These are phyloP conservation scores for Littorina saxatilis DNA, from an alignment of 1,140 invertebrate species.

Conservation along the genomic window DNA sequence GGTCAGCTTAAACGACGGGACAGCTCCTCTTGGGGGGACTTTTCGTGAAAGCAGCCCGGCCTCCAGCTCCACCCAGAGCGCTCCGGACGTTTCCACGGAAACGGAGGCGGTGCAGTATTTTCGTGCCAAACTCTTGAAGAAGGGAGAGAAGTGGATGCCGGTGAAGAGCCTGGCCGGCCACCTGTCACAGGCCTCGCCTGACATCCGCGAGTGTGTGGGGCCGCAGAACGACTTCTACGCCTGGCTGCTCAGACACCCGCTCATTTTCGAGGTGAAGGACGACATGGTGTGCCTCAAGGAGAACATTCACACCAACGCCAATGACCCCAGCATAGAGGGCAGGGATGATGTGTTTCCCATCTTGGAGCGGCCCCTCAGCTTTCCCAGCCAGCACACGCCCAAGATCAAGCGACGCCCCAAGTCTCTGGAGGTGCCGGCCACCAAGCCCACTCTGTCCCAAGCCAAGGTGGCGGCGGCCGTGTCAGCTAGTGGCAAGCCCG, in stretches of 20 bases:
- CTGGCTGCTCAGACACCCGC: conserved; percentile 73
- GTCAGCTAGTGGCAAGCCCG: conserved; percentile 59
- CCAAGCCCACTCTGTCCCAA: conserved; percentile 49
- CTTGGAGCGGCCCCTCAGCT: conserved; percentile 36
- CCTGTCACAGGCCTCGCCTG: conserved; percentile 73
- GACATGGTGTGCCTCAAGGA: conserved; percentile 74
- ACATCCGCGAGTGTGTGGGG: conserved; percentile 75
- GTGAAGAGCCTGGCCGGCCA: conserved; percentile 76
- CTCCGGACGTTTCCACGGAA: conserved; percentile 73
- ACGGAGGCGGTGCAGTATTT: conserved; percentile 77
- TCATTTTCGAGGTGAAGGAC: conserved; percentile 75
- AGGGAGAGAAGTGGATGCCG: conserved; percentile 75
- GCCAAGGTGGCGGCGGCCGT: conserved; percentile 42
- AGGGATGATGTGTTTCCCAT: conserved; percentile 55
- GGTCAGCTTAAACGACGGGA: conserved; percentile 71
- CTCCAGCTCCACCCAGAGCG: conserved; percentile 60
- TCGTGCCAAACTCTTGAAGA: conserved; percentile 71
- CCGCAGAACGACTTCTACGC: conserved; percentile 75
- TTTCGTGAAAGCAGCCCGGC: conserved; percentile 69
- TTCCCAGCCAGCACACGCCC: conserved; percentile 50
- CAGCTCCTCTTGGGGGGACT: conserved; percentile 68
- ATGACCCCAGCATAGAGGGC: conserved; percentile 64
- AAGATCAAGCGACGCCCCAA: conserved; percentile 67
- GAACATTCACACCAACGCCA: conserved; percentile 69
- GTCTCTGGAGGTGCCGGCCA: conserved; percentile 62